phyloP scores from a whole-genome alignment of 2,113 vertebrate species.

The Albula glossodonta region DNA sequence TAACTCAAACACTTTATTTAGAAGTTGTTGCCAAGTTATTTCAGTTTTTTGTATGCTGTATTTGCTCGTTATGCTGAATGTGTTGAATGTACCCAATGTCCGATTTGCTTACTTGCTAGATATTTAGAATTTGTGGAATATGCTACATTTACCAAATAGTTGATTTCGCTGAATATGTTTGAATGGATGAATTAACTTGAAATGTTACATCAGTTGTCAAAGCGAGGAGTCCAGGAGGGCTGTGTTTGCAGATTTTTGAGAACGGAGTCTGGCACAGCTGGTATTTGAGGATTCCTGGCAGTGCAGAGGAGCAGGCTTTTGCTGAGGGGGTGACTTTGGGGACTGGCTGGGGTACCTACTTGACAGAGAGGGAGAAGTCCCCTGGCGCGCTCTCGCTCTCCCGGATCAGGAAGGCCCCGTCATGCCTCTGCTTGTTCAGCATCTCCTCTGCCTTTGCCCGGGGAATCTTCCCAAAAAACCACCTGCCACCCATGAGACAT shows the following conservation, averaged over 20 bases:
- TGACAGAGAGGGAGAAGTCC: constrained; percentile 97
- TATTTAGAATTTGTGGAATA: not conserved
- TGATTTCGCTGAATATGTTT: not conserved
- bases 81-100: too few species aligned
- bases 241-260: too few species aligned
- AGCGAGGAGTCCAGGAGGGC: too few species aligned
- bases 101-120: not conserved
- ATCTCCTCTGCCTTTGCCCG: constrained; percentile 97
- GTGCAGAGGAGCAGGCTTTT: not conserved
- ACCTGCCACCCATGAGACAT: constrained; percentile 66
- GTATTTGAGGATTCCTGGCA: too few species aligned
- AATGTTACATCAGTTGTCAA: too few species aligned
- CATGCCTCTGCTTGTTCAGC: constrained; percentile 96
- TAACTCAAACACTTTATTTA: too few species aligned
- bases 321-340: not conserved
- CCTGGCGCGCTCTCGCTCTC: constrained; percentile 98
- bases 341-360: constrained; percentile 75
- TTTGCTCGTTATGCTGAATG: too few species aligned
- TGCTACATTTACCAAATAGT: not conserved
- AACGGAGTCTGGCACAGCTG: too few species aligned
- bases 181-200: not conserved
- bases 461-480: constrained; percentile 99
- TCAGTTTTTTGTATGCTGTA: too few species aligned
- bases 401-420: constrained; percentile 95
- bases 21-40: too few species aligned